Evolutionary conservation across 2,888 invertebrate species (phyloP), one percentile per base, ranked within the genome.

Genomic region (Coelogynopora nodosa): DNA sequence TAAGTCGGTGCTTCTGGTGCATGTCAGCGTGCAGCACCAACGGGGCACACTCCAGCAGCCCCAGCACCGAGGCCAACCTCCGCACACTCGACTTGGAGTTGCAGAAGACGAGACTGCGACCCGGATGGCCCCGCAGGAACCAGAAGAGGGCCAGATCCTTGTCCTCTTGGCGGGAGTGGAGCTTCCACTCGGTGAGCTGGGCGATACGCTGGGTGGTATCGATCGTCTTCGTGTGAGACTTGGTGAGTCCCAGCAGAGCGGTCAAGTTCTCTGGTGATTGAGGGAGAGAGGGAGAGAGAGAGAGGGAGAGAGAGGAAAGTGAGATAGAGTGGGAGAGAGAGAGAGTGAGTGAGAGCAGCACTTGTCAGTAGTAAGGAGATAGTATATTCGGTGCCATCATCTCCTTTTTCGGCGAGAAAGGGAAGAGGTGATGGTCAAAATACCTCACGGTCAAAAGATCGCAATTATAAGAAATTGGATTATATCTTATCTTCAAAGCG

Each of bases 1-100:
- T 96, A 67, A 99, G 92, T 23, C 99, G 93, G 90, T 97, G 97
- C 88, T 95, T 94, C 91, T 99, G 99, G 88, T 95, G 95, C 98
- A 99, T 97, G 88, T 93, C 92, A 0, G 93, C 93, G 90, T 94
- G 93, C 0, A 93, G 91, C 82, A 83, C 49, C 30, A 92, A 88
- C 67, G 87, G 84, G 13, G 26, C 23, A n/a, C 87, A 84, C 27
- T 87, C 31, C 0, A 88, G 81, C 13, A 86, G 87, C 0, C 89
- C 90, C 84, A 93, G 91, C 5, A 94, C 89, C 67, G 93, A 93
- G 31, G 93, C 92, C 31, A 94, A 90, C 29, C 98, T 93, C 89
- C 95, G 94, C 0, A 98, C 96, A 91, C 97, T 96, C 88, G 97
- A 96, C 86, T 99, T 97, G 84, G 93, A 93, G 90, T 94, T 94